Conservation (phyloP, 2,797 vertebrate genomes). For the Diceros bicornis region DNA sequence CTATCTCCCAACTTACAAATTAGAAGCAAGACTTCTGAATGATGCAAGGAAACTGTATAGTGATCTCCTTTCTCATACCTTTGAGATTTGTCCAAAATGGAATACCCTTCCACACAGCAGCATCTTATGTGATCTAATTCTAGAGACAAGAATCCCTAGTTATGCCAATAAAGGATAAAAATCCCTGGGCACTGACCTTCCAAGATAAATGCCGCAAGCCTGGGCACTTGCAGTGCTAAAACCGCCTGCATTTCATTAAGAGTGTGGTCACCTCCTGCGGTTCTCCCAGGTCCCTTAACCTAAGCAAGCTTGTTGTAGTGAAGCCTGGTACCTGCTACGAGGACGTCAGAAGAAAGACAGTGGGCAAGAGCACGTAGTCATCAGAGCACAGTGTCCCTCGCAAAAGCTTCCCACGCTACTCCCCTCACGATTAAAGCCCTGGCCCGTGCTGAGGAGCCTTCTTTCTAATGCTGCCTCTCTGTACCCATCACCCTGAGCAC, state of each 20-base stretch:
- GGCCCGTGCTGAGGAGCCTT: not conserved
- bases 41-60: not conserved
- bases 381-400: not conserved
- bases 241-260: not conserved
- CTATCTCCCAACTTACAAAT: not conserved
- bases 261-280: not conserved
- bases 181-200: not conserved
- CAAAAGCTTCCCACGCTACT: not conserved
- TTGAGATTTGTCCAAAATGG: not conserved
- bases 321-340: not conserved
- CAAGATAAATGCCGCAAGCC: not conserved
- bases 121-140: not conserved
- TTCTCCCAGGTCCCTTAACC: not conserved
- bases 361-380: not conserved
- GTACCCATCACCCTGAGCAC: accelerated
- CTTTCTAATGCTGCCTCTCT: not conserved
- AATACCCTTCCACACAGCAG: not conserved
- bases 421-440: not conserved
- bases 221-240: not conserved
- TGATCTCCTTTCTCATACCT: not conserved
- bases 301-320: not conserved
- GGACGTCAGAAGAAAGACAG: not conserved
- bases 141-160: not conserved
- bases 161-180: not conserved
- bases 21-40: not conserved